These are phyloP conservation scores for Urocitellus parryii DNA, from an alignment of 2,113 vertebrate species.

Conservation along the genomic window DNA sequence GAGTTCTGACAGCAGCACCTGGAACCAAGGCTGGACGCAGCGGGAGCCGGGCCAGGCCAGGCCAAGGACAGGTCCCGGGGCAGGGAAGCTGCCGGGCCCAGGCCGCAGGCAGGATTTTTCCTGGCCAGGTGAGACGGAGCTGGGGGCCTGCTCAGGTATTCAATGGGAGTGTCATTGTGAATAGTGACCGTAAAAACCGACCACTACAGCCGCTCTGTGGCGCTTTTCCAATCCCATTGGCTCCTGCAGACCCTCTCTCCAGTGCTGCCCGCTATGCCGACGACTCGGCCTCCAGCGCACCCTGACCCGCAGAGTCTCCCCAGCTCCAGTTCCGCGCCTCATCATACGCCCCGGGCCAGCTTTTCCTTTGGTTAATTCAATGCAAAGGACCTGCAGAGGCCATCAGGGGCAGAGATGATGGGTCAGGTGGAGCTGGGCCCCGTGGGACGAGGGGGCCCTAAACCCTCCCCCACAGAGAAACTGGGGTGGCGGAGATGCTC, in stretches of 20 bases:
- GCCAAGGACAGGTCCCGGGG: neutral
- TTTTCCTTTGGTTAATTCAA: slow-evolving; percentile 65
- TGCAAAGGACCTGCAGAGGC: neutral
- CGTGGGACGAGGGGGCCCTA: too few species aligned
- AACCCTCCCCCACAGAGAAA: slow-evolving; percentile 10
- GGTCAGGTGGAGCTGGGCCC: neutral
- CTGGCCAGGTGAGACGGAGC: neutral
- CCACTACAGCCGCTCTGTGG: neutral
- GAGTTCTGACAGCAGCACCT: neutral
- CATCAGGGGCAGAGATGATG: fast-evolving
- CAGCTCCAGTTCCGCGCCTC: slow-evolving; percentile 59
- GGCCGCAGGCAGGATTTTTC: neutral
- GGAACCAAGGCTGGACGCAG: neutral
- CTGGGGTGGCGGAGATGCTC: neutral
- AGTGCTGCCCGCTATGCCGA: neutral
- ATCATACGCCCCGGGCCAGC: neutral
- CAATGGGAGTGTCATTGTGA: neutral
- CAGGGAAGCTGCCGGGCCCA: neutral
- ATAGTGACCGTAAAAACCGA: neutral
- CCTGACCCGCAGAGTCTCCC: slow-evolving; percentile 35
- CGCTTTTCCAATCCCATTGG: neutral
- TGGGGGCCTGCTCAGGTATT: neutral
- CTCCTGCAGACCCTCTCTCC: neutral
- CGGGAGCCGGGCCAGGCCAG: neutral
- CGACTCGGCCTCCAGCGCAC: neutral